Base-by-base conservation (phyloP, 2,797 vertebrate genomes). In the Taenioides sp. region DNA sequence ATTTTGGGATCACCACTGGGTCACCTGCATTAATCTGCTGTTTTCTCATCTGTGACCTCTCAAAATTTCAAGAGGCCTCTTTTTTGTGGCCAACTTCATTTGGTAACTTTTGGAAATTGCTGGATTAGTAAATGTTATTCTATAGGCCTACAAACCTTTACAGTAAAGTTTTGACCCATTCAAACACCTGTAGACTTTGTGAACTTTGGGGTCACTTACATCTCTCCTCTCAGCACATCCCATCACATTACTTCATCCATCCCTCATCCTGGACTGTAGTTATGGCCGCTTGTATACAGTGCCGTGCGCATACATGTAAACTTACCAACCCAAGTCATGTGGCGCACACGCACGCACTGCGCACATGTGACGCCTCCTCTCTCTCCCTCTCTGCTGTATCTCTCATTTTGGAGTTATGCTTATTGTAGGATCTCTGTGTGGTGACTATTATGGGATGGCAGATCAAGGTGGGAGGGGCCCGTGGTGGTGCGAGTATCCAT, bases 401-500 rank as follows among this genome's bases (percentile, higher is more conserved):
- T 86, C 84, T 93, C 83, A 92, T 93, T 94, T 94, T 90, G 91
- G 92, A 94, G 93, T 94, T 95, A 94, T 94, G 92, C 88, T 92
- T 94, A 95, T 95, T 95, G 94, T 94, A 92, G 93, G 93, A 94
- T 94, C 94, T 93, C 91, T 65, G 12, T 92, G 92, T 93, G 90
- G 91, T 91, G 91, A 92, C 84, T 94, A 95, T 94, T 95, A 95
- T 94, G 94, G 94, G 94, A 94, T 94, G 93, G 81, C 80, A 76
- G 28, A n/a, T 76, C 65, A 76, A 77, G 79, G 79, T 76, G 90
- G 87, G 91, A 49, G 88, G 88, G 89, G 89, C 88, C 85, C 84
- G 86, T 85, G 83, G 86, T 85, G 82, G 76, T 34, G 28, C 59
- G 84, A 78, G 84, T 94, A 79, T 85, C 93, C 83, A 93, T 93